phyloP scores from a whole-genome alignment of 2,113 vertebrate genomes.

The Salvelinus fontinalis region DNA sequence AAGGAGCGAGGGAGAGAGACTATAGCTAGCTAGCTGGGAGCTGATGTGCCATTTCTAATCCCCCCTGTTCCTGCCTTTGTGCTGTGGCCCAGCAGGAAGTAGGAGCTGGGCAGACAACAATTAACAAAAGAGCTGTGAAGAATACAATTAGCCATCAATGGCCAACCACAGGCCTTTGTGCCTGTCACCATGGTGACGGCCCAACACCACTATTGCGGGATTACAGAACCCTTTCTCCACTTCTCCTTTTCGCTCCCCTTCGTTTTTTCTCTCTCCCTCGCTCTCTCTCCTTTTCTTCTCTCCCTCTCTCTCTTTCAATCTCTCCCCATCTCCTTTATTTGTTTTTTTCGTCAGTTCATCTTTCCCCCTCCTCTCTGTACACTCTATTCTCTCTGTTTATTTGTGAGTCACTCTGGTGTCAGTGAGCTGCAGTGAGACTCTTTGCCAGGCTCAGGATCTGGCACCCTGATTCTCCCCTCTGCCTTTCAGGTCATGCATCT shows the following conservation, averaged over 20 bases:
- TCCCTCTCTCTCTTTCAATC: constrained; percentile 20
- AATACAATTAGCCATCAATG: constrained; percentile 94
- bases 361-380: constrained; percentile 31
- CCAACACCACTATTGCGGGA: constrained; percentile 76
- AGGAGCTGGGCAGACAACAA: constrained; percentile 82
- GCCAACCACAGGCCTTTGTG: constrained; percentile 89
- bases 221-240: constrained; percentile 74
- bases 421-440: constrained; percentile 26
- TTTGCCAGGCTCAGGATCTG: constrained; percentile 6
- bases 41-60: constrained; percentile 82
- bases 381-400: constrained; percentile 42
- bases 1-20: constrained; percentile 41
- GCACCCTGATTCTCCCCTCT: constrained; percentile 44
- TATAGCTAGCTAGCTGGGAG: constrained; percentile 49
- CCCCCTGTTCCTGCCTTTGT: constrained; percentile 83
- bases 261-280: constrained; percentile 34
- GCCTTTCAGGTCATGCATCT: constrained; percentile 58
- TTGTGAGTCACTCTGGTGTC: constrained; percentile 55
- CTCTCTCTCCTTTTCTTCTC: constrained; percentile 46
- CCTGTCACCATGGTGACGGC: constrained; percentile 85
- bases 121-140: constrained; percentile 86
- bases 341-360: constrained; percentile 39
- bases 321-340: constrained; percentile 22
- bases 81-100: constrained; percentile 79
- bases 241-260: constrained; percentile 58